Conservation (phyloP, 2,888 invertebrate species). For the Dynastes tityus region DNA sequence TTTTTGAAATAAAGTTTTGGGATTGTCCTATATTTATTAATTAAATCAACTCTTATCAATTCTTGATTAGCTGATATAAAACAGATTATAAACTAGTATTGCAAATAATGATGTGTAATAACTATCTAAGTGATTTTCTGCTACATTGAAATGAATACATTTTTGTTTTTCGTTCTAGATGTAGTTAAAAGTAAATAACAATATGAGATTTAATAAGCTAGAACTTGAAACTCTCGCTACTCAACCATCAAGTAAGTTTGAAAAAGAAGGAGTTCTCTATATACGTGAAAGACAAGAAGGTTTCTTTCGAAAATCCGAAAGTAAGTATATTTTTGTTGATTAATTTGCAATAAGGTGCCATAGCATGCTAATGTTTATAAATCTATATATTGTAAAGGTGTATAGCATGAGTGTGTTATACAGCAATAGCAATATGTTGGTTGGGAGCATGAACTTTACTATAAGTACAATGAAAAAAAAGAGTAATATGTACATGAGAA, state of each 20-base stretch:
- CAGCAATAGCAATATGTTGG: too few species aligned
- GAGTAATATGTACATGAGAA: too few species aligned
- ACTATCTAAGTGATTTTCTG: not conserved
- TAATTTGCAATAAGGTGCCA: slow-evolving; percentile 7
- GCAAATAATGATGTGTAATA: not conserved
- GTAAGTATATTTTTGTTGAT: slow-evolving; percentile 73
- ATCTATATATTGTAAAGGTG: too few species aligned
- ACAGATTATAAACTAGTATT: not conserved
- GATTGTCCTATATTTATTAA: slow-evolving; percentile 37
- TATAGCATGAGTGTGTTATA: too few species aligned
- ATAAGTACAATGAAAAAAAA: too few species aligned
- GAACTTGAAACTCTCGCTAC: slow-evolving; percentile 89
- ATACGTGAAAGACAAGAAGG: slow-evolving; percentile 93
- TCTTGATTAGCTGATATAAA: slow-evolving; percentile 6
- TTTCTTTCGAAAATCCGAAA: slow-evolving; percentile 92
- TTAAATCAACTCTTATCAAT: slow-evolving; percentile 38
- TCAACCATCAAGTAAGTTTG: slow-evolving; percentile 90
- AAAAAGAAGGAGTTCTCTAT: slow-evolving; percentile 91
- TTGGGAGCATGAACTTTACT: too few species aligned
- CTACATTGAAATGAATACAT: slow-evolving; percentile 19
- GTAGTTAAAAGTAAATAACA: slow-evolving; percentile 39
- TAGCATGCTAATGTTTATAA: not conserved
- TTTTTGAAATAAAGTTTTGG: slow-evolving; percentile 12
- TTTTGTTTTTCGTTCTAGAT: slow-evolving; percentile 33
- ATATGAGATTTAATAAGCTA: slow-evolving; percentile 93